phyloP scores from a whole-genome alignment of 2,888 invertebrate species.

The Pemphredon lugubris region DNA sequence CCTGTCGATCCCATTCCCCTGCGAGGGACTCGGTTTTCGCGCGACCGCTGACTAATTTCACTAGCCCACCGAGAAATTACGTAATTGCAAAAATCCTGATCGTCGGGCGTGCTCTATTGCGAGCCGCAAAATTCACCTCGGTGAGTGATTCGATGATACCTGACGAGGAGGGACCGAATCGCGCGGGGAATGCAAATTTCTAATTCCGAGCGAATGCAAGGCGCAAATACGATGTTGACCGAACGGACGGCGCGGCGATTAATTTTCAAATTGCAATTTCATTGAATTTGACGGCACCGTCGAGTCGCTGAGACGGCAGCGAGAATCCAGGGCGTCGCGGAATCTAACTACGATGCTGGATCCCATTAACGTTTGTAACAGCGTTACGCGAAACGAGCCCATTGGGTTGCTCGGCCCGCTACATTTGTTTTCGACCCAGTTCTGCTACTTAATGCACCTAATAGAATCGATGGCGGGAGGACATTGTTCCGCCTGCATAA shows the following conservation, averaged over 20 bases:
- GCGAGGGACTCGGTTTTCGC: no score
- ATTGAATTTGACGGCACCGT: conserved; percentile 57
- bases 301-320: conserved; percentile 47
- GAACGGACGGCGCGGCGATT: conserved; percentile 53
- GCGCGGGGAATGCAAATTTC: conserved; percentile 20
- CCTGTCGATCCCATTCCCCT: not conserved
- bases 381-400: conserved; percentile 55
- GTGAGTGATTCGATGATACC: not conserved
- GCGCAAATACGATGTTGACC: conserved; percentile 22
- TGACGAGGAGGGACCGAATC: not conserved
- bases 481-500: conserved; percentile 35
- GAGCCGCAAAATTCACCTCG: not conserved
- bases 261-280: conserved; percentile 68
- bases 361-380: conserved; percentile 61
- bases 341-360: conserved; percentile 51
- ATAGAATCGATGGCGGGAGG: conserved; percentile 57
- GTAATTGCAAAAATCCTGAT: not conserved
- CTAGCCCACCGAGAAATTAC: not conserved
- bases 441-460: conserved; percentile 50
- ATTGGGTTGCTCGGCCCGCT: conserved; percentile 34
- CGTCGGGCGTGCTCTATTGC: not conserved
- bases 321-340: conserved; percentile 39
- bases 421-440: conserved; percentile 68
- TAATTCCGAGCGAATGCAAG: conserved; percentile 33
- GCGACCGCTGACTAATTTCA: not conserved